Evolutionary conservation across 2,888 invertebrate genomes (phyloP).

Genomic region (Esperia sulphurella): DNA sequence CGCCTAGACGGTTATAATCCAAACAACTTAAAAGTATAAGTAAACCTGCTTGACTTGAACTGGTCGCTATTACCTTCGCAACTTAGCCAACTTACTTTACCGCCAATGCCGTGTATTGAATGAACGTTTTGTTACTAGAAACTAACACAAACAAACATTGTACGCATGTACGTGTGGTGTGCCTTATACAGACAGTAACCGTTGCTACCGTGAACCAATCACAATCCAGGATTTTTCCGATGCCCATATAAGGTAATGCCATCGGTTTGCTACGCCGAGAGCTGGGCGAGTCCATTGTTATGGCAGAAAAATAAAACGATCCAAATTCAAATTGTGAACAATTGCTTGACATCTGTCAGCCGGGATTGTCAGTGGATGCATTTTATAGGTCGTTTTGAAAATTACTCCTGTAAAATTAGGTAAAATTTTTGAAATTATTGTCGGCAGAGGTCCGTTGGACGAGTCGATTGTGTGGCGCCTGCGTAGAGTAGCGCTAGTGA

Average conservation of each 20-base stretch:
- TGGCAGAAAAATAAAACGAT: constrained; percentile 43
- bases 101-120: constrained; percentile 34
- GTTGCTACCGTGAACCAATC: constrained; percentile 81
- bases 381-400: constrained; percentile 45
- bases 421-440: constrained; percentile 37
- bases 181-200: constrained; percentile 64
- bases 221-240: constrained; percentile 82
- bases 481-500: constrained; percentile 50
- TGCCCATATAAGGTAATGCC: constrained; percentile 91
- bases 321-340: constrained; percentile 50
- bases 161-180: constrained; percentile 30
- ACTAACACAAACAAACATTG: constrained; percentile 36
- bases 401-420: constrained; percentile 31
- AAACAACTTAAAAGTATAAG: neutral
- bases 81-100: constrained; percentile 2
- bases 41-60: neutral
- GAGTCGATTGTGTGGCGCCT: constrained; percentile 59
- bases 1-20: neutral
- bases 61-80: neutral
- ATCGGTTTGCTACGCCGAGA: constrained; percentile 70
- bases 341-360: constrained; percentile 43
- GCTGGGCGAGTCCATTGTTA: constrained; percentile 69
- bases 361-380: constrained; percentile 28
- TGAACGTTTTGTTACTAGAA: constrained; percentile 44
- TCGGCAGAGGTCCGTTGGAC: constrained; percentile 57